Conservation (phyloP, 2,797 vertebrate genomes). For the Antrozous pallidus region DNA sequence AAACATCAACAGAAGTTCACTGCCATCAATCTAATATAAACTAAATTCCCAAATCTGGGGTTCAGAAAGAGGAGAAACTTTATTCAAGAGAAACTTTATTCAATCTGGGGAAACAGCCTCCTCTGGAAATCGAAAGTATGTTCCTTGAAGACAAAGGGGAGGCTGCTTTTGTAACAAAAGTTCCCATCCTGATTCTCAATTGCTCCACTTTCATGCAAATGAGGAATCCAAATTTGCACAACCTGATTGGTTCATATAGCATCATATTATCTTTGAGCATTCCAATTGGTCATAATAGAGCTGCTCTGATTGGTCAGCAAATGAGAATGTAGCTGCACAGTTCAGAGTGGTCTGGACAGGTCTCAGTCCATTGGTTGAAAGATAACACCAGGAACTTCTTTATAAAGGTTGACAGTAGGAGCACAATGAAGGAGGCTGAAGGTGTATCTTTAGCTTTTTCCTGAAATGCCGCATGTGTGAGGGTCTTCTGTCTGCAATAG, state of each 20-base stretch:
- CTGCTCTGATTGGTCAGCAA: neutral
- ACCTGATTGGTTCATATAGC: neutral
- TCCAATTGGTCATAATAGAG: neutral
- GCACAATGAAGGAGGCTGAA: neutral
- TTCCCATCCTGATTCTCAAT: neutral
- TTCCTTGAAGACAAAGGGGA: neutral
- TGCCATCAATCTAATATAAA: neutral
- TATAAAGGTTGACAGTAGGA: neutral
- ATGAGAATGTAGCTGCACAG: neutral
- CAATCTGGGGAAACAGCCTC: neutral
- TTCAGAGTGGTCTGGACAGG: neutral
- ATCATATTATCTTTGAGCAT: neutral
- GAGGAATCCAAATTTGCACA: neutral
- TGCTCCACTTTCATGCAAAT: neutral
- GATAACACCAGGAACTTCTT: neutral
- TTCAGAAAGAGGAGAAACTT: neutral
- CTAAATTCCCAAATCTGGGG: neutral
- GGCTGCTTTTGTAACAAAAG: neutral
- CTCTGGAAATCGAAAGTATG: neutral
- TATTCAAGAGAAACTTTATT: neutral
- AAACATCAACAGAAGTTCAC: neutral
- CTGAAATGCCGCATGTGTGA: too few species aligned
- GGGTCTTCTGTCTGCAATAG: neutral
- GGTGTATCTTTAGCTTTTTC: neutral
- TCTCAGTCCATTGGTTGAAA: too few species aligned